phyloP scores from a whole-genome alignment of 1,140 invertebrate genomes.

The Rhysida immarginata region DNA sequence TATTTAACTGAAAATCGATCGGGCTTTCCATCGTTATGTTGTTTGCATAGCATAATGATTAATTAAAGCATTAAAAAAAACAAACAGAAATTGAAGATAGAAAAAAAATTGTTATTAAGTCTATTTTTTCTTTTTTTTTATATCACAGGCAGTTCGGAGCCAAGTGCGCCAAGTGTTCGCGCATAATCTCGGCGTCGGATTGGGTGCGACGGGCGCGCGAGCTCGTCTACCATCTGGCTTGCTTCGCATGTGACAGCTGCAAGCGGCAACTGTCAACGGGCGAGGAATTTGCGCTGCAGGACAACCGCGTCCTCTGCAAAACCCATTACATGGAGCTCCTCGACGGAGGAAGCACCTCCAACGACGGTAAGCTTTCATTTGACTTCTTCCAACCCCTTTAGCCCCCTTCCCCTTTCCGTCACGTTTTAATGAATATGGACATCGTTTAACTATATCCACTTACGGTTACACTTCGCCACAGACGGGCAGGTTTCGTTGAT shows the following conservation, averaged over 20 bases:
- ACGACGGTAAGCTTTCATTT: conserved; percentile 19
- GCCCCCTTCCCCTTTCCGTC: too few species aligned
- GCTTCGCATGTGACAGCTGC: conserved; percentile 95
- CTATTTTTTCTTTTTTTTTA: conserved; percentile 9
- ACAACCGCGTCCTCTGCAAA: conserved; percentile 84
- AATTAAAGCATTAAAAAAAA: too few species aligned
- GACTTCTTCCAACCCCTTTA: too few species aligned
- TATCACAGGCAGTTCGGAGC: conserved; percentile 76
- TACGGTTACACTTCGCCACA: too few species aligned
- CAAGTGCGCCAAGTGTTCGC: conserved; percentile 88
- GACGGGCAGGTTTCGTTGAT: too few species aligned
- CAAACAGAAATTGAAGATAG: too few species aligned
- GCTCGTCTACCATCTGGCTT: conserved; percentile 92
- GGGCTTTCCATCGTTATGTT: too few species aligned
- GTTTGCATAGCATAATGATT: too few species aligned
- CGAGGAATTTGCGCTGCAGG: conserved; percentile 91
- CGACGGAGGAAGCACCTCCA: conserved; percentile 57
- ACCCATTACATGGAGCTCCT: conserved; percentile 87
- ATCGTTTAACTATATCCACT: too few species aligned
- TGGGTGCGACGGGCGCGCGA: conserved; percentile 91
- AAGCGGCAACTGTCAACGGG: conserved; percentile 91
- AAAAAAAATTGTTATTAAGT: too few species aligned
- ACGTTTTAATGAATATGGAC: too few species aligned
- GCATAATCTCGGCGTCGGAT: conserved; percentile 80
- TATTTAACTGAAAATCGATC: too few species aligned